These are phyloP conservation scores for Adelges cooleyi DNA, from an alignment of 1,140 invertebrate species.

Conservation along the genomic window DNA sequence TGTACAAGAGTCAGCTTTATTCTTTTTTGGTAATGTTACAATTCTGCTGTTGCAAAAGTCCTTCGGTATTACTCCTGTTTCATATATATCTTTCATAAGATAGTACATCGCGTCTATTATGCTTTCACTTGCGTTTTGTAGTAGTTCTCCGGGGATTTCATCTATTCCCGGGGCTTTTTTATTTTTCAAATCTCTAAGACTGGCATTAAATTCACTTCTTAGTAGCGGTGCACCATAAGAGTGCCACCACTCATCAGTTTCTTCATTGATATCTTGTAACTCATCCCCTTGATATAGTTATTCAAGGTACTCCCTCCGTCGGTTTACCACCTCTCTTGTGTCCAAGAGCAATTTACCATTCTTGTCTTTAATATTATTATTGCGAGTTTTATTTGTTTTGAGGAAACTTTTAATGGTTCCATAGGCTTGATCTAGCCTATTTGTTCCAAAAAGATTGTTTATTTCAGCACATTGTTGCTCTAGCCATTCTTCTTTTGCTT, in stretches of 20 bases:
- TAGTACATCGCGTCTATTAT: conserved; percentile 1
- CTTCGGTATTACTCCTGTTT: conserved; percentile 1
- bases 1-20: conserved; percentile 5
- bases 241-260: not conserved
- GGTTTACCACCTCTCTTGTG: not conserved
- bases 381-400: not conserved
- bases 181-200: conserved; percentile 2
- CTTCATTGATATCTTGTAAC: not conserved
- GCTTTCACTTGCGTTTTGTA: conserved; percentile 3
- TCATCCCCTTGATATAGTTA: not conserved
- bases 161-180: conserved; percentile 4
- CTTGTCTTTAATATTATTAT: conserved; percentile 6
- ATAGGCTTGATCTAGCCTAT: not conserved
- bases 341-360: conserved; percentile 10
- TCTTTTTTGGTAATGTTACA: conserved; percentile 5
- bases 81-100: conserved; percentile 4
- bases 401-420: conserved; percentile 1
- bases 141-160: conserved; percentile 1
- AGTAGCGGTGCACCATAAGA: not conserved
- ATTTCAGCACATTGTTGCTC: conserved; percentile 1
- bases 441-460: not conserved
- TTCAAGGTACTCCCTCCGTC: conserved; percentile 10
- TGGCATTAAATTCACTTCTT: conserved; percentile 12
- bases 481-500: conserved; percentile 6
- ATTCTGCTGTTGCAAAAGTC: not conserved